Conservation (phyloP, 2,888 invertebrate genomes). For the Latheticus oryzae region DNA sequence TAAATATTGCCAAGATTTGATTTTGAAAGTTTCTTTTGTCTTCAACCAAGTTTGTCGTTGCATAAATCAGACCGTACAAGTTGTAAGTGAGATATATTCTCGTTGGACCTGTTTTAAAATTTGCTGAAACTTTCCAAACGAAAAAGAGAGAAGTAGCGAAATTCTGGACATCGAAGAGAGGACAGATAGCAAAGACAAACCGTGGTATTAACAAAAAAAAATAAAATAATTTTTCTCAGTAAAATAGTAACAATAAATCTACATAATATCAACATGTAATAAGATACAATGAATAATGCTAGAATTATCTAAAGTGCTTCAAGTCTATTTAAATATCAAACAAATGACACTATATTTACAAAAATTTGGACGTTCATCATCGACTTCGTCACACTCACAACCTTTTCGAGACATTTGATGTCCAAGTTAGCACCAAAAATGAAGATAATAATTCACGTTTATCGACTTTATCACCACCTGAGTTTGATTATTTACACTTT, state of each 20-base stretch:
- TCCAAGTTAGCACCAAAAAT: slow-evolving; percentile 50
- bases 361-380: slow-evolving; percentile 40
- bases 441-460: slow-evolving; percentile 8
- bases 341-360: slow-evolving; percentile 51
- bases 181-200: slow-evolving; percentile 42
- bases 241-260: slow-evolving; percentile 54
- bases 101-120: slow-evolving; percentile 30
- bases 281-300: slow-evolving; percentile 54
- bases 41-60: slow-evolving; percentile 39
- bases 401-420: slow-evolving; percentile 36
- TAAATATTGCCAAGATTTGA: slow-evolving; percentile 43
- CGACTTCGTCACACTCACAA: slow-evolving; percentile 45
- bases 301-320: slow-evolving; percentile 50
- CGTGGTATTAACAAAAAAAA: slow-evolving; percentile 20
- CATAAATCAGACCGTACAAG: slow-evolving; percentile 32
- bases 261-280: slow-evolving; percentile 59
- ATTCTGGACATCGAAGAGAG: slow-evolving; percentile 23
- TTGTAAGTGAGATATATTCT: slow-evolving; percentile 20
- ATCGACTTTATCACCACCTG: slow-evolving; percentile 17
- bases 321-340: slow-evolving; percentile 50
- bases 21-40: slow-evolving; percentile 23
- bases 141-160: slow-evolving; percentile 14
- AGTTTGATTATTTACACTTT: slow-evolving; percentile 41
- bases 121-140: slow-evolving; percentile 7
- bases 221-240: slow-evolving; percentile 32